Evolutionary conservation across 2,888 invertebrate genomes (phyloP).

Genomic region (Bugula neritina): DNA sequence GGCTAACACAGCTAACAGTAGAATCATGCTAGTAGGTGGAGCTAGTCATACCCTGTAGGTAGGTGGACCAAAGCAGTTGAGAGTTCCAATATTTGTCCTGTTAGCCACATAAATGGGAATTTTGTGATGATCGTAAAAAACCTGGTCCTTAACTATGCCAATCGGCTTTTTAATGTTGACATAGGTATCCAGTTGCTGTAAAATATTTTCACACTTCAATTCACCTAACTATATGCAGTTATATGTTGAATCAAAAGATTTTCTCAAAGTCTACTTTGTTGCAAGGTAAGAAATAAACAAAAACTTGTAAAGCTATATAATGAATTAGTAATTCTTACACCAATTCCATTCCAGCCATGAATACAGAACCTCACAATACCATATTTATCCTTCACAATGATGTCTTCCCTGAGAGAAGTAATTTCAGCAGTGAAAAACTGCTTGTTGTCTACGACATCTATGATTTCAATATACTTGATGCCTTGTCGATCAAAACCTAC

Average conservation of each 20-base stretch:
- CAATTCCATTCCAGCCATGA: conserved; percentile 9
- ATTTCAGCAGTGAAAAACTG: conserved; percentile 20
- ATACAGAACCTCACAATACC: conserved; percentile 16
- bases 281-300: no score
- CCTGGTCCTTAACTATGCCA: conserved; percentile 3
- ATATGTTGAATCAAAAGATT: no score
- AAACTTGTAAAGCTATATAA: no score
- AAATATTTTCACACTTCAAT: no score
- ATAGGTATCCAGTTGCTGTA: conserved; percentile 10
- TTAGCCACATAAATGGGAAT: not conserved
- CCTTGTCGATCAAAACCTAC: conserved; percentile 13
- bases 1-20: not conserved
- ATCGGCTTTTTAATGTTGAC: not conserved
- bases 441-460: conserved; percentile 14
- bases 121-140: conserved; percentile 8
- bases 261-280: no score
- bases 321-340: not conserved
- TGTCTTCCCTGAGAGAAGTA: not conserved
- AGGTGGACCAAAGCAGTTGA: conserved; percentile 6
- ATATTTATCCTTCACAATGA: conserved; percentile 23
- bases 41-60: not conserved
- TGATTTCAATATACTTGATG: conserved; percentile 2
- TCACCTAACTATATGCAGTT: no score
- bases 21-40: not conserved
- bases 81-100: not conserved